Conservation (phyloP, 2,797 vertebrate genomes). For the Pipistrellus nathusii region DNA sequence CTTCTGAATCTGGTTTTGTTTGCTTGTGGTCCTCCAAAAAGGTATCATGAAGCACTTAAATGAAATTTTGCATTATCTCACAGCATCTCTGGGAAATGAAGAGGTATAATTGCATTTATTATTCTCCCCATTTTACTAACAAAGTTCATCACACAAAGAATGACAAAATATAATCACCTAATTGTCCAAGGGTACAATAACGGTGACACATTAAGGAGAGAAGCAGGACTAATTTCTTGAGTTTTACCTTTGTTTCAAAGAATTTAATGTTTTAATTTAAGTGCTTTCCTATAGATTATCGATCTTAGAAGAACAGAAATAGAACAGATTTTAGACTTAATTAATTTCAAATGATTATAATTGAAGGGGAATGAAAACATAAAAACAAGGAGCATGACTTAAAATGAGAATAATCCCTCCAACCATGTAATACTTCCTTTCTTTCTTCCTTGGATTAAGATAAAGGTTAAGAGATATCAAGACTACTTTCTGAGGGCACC, state of each 20-base stretch:
- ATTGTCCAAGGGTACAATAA: conserved; percentile 6
- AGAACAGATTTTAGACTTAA: background rate
- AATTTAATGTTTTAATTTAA: conserved; percentile 49
- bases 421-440: conserved; percentile 6
- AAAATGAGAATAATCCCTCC: background rate
- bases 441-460: background rate
- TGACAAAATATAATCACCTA: background rate
- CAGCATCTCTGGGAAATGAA: background rate
- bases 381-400: background rate
- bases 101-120: background rate
- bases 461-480: conserved; percentile 41
- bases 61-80: conserved; percentile 30
- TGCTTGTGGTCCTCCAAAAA: background rate
- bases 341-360: conserved; percentile 43
- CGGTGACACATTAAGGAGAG: background rate
- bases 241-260: conserved; percentile 18
- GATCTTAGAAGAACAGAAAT: background rate
- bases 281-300: background rate
- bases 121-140: conserved; percentile 9
- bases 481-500: background rate
- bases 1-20: background rate
- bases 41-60: background rate
- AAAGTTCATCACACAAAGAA: conserved; percentile 17
- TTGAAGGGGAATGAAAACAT: background rate
- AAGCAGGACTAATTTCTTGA: conserved; percentile 11